phyloP scores from a whole-genome alignment of 1,140 invertebrate species.

The Musca vetustissima region DNA sequence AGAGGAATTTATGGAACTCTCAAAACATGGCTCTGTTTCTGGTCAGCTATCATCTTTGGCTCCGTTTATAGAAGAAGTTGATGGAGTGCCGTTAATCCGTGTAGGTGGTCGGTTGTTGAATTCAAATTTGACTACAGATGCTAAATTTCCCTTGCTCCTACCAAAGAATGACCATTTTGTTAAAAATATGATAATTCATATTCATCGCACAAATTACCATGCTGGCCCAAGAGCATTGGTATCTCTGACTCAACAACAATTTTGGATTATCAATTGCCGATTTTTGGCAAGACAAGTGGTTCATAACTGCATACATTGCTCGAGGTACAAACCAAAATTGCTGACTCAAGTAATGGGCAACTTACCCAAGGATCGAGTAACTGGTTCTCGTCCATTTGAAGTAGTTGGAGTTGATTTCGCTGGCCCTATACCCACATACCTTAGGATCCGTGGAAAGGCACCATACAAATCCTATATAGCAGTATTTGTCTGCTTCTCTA shows the following conservation, averaged over 20 bases:
- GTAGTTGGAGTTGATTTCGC: conserved; percentile 17
- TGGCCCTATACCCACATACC: conserved; percentile 6
- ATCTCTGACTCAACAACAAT: background rate
- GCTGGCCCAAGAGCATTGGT: conserved; percentile 23
- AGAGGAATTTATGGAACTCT: background rate
- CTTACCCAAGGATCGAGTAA: conserved; percentile 13
- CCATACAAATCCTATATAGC: conserved; percentile 27
- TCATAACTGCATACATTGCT: conserved; percentile 14
- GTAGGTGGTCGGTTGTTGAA: conserved; percentile 14
- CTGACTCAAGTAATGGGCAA: conserved; percentile 19
- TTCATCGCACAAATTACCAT: conserved; percentile 22
- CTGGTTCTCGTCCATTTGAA: background rate
- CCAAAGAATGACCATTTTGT: conserved; percentile 18
- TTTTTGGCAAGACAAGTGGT: conserved; percentile 8
- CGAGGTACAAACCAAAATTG: conserved; percentile 7
- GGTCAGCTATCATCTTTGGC: background rate
- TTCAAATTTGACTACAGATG: background rate
- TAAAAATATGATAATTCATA: background rate
- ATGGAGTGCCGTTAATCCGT: background rate
- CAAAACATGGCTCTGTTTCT: background rate
- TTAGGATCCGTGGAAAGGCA: conserved; percentile 17
- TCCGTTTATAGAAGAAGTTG: conserved; percentile 4
- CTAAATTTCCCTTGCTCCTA: conserved; percentile 20
- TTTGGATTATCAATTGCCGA: conserved; percentile 23
- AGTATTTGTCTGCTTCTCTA: conserved; percentile 31